Conservation (phyloP, 2,888 invertebrate species). For the Ennomos erosarius region DNA sequence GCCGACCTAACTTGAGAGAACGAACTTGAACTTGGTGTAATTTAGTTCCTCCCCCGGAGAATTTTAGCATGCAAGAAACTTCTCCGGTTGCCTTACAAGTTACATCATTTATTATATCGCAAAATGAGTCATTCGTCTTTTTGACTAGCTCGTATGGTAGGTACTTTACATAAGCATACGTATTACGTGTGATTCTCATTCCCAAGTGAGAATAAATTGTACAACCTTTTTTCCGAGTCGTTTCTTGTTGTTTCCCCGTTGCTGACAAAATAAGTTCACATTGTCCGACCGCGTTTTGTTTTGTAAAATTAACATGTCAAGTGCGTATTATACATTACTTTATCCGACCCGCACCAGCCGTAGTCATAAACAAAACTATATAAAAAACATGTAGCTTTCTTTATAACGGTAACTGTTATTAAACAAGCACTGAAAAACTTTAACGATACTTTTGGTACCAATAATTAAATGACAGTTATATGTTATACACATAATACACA, state of each 20-base stretch:
- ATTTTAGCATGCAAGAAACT: slow-evolving; percentile 25
- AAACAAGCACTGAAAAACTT: no score
- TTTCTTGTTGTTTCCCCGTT: slow-evolving; percentile 13
- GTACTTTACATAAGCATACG: slow-evolving; percentile 15
- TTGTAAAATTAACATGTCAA: slow-evolving; percentile 12
- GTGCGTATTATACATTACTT: no score
- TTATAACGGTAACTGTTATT: no score
- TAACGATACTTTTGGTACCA: no score
- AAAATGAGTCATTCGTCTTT: slow-evolving; percentile 27
- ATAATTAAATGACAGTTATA: no score
- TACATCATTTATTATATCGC: slow-evolving; percentile 32
- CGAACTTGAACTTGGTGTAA: slow-evolving; percentile 26
- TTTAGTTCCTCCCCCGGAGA: slow-evolving; percentile 19
- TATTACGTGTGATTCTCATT: slow-evolving; percentile 18
- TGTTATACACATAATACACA: no score
- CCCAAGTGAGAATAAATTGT: no score
- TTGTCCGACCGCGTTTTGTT: slow-evolving; percentile 14
- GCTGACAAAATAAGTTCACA: slow-evolving; percentile 22
- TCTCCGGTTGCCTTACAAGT: slow-evolving; percentile 19
- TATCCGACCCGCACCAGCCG: not conserved
- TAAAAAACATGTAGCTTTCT: no score
- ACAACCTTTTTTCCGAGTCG: not conserved
- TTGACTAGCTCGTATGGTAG: slow-evolving; percentile 13
- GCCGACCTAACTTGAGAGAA: slow-evolving; percentile 18
- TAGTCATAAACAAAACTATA: not conserved